A percentile compares a stretch with the other conserved stretches of the same genome.
Conservation (phyloP, 2,797 vertebrate genomes). For the Hyperoplus lanceolatus region DNA sequence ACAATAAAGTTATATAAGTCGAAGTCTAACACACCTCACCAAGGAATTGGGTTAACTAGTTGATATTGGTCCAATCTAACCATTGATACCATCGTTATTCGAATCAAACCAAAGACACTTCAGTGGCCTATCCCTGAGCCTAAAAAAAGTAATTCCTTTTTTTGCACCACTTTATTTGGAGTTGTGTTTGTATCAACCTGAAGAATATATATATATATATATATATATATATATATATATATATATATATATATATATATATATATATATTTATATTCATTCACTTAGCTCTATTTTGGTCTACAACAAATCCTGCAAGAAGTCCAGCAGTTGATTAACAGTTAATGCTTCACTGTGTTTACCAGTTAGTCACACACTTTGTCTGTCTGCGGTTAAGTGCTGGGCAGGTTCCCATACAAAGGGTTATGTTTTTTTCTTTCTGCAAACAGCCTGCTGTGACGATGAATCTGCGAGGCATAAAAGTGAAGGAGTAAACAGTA, state of each 20-base stretch:
- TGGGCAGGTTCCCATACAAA: neutral
- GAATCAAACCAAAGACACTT: neutral
- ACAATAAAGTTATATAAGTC: too few relatives aligned
- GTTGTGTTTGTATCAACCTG: neutral
- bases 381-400: neutral
- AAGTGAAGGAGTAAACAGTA: neutral
- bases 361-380: neutral
- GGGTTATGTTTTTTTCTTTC: neutral
- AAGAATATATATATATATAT: neutral
- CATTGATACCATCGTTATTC: neutral
- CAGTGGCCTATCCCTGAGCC: too few relatives aligned
- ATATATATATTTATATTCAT: neutral
- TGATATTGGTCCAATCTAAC: neutral
- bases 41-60: neutral
- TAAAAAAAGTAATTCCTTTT: too few relatives aligned
- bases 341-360: neutral
- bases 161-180: neutral
- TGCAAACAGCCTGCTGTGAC: neutral
- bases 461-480: neutral
- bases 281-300: neutral
- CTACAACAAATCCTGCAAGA: neutral
- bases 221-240: too few relatives aligned
- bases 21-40: neutral
- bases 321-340: neutral
- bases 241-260: too few relatives aligned